phyloP scores from a whole-genome alignment of 2,113 vertebrate genomes.

The Piaya cayana region DNA sequence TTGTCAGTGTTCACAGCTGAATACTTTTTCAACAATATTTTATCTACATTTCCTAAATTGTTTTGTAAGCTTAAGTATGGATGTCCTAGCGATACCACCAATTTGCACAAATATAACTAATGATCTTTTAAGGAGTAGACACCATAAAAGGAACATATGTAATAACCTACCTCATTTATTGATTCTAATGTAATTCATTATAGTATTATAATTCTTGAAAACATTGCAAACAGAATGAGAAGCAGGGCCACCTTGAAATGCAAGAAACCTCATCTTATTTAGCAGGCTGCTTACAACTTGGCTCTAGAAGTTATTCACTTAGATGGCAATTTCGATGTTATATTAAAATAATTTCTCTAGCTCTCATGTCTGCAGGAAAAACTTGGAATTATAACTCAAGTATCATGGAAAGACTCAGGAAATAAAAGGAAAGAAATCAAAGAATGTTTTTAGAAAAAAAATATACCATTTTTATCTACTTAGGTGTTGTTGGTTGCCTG shows the following conservation, averaged over 20 bases:
- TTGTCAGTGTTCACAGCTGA: neutral
- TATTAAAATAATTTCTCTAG: neutral
- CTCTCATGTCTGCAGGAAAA: neutral
- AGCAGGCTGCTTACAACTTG: neutral
- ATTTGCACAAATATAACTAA: neutral
- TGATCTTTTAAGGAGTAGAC: neutral
- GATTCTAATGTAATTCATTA: neutral
- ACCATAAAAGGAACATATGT: rapidly evolving
- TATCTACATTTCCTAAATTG: neutral
- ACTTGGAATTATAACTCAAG: neutral
- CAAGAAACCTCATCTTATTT: neutral
- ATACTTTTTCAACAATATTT: neutral
- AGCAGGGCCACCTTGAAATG: neutral
- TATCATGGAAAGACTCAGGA: neutral
- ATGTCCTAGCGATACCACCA: neutral
- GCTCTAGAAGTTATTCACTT: neutral
- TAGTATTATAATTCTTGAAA: neutral
- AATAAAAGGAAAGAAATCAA: neutral
- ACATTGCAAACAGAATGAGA: neutral
- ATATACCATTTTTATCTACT: neutral
- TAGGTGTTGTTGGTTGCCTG: neutral
- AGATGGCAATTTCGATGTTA: neutral
- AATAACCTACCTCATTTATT: neutral
- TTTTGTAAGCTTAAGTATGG: neutral
- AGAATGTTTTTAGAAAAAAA: neutral